Evolutionary conservation across 2,888 invertebrate genomes (phyloP), one percentile per base, ranked within the genome.

Genomic region (Scaptomyza parva): DNA sequence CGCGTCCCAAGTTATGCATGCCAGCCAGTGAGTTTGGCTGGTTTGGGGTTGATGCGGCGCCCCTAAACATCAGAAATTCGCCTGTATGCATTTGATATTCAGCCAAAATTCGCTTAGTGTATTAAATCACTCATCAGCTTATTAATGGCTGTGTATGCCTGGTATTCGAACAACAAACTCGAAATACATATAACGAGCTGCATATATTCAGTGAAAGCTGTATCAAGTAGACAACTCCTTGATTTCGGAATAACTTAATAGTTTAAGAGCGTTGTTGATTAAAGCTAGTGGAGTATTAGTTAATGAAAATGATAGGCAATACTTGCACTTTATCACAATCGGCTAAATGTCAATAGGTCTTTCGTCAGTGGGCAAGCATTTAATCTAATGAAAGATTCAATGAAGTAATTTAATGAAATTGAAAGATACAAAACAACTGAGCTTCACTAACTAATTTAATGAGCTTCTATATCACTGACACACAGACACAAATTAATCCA

Each of bases 401-500:
- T 26, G 12, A 14, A 18, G 22, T 26, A 28, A 48, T 18, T 50
- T 33, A 18, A 65, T 64, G 41, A 9, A 51, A 52, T 40, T 39
- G 22, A 48, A 52, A 50, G 45, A 11, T 30, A 9, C 39, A 18
- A 28, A 30, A 20, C 43, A 52, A 18, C 28, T 41, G 47, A 39
- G 51, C 55, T 40, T 35, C 26, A 17, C n/a, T n/a, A 3, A 51
- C 18, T 52, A 52, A 44, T 30, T 51, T 12, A 43, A 43, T 33
- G 48, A 53, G 37, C 17, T 22, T 39, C 8, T 17, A 11, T 20
- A 2, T 3, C n/a, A 35, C 14, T 2, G 5, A 8, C 14, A 14
- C 37, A 37, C 63, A 71, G 68, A n/a, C 64, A 22, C 39, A 62
- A 65, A 43, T 71, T 67, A 73, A 55, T 51, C 55, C 51, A 51